Base-by-base conservation (phyloP, 2,797 vertebrate species). In the Macropodus opercularis region DNA sequence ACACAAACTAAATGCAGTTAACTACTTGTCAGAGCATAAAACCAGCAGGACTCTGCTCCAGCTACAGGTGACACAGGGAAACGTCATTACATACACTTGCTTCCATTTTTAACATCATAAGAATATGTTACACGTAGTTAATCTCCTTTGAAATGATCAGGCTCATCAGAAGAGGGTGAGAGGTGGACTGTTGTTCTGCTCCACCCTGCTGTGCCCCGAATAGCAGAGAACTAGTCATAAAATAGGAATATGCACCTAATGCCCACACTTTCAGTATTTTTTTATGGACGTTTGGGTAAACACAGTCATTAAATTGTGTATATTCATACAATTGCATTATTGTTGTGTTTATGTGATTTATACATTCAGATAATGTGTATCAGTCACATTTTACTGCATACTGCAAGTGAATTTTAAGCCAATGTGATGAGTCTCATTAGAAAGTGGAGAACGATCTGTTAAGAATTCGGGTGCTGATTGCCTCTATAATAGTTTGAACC, bases 341-440 rank as follows among this genome's bases (percentile, higher is more conserved):
- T 38, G 32, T 63, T 71, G 21, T 23, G 38, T 31, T 41, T n/a
- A 9, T 19, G 43, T 29, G 53, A 41, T 75, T 65, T 22, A 44
- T 58, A 43, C 40, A 21, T 36, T 58, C 24, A 23, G 54, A 57
- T 55, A 57, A 80, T 53, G 60, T 40, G 44, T 32, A 50, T 69
- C 40, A 38, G 23, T 64, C 44, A 35, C 31, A 54, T 69, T 75
- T 75, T 75, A 47, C 49, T 69, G 44, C 63, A 50, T 12, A 23
- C 63, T 55, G 68, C 42, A 75, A 72, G 69, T 51, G n/a, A 69
- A 72, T 34, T 43, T 36, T 39, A 54, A 46, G 40, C 24, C 8
- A 79, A 41, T 44, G 49, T 47, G 49, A 77, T 74, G 72, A 61
- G 50, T 43, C 54, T 75, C 71, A 85, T 81, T 81, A 81, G 51